Evolutionary conservation across 1,140 invertebrate genomes (phyloP).

Genomic region (Polypedilum pembai): DNA sequence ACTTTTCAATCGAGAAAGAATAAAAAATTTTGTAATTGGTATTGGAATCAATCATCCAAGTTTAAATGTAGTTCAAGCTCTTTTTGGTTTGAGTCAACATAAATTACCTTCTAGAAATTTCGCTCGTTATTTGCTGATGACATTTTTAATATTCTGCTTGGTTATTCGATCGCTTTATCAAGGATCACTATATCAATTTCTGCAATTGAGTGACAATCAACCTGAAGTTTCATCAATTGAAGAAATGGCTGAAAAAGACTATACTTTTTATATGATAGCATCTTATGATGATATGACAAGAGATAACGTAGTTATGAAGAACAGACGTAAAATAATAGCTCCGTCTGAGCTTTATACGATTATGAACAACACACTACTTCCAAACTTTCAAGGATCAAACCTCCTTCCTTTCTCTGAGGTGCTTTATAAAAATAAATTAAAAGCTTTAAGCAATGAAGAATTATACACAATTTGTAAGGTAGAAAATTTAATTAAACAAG

Average conservation of each 20-base stretch:
- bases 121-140: background rate
- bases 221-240: background rate
- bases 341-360: background rate
- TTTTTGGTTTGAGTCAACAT: background rate
- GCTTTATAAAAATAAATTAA: background rate
- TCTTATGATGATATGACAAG: background rate
- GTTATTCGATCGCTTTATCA: background rate
- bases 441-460: background rate
- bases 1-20: background rate
- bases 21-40: background rate
- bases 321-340: background rate
- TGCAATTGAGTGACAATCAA: background rate
- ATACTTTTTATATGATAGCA: background rate
- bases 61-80: background rate
- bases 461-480: background rate
- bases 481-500: background rate
- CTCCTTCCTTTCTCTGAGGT: background rate
- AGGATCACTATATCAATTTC: background rate
- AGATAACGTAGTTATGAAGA: background rate
- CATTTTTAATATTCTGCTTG: background rate
- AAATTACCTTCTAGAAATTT: background rate
- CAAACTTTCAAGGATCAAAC: background rate
- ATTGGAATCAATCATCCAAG: background rate
- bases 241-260: background rate
- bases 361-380: background rate